Conservation (phyloP, 1,140 invertebrate species). For the Ylistrum balloti region DNA sequence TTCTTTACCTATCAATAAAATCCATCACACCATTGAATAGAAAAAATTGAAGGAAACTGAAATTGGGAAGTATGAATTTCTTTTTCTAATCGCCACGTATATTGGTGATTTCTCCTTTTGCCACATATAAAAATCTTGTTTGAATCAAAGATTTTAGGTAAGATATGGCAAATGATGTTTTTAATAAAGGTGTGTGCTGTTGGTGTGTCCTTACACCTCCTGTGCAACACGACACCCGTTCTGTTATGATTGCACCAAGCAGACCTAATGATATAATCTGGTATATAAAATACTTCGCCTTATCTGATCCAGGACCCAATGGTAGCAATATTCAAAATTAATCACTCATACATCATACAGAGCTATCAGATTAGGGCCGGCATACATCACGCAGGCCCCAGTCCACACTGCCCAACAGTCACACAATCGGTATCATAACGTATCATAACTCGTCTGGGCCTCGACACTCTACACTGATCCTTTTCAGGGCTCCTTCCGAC, state of each 20-base stretch:
- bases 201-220: constrained; percentile 3
- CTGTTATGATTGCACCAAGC: constrained; percentile 33
- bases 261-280: constrained; percentile 39
- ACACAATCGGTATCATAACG: not conserved
- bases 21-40: constrained; percentile 17
- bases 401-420: not conserved
- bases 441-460: not conserved
- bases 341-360: constrained; percentile 34
- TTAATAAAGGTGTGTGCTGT: constrained; percentile 10
- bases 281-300: constrained; percentile 21
- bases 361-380: constrained; percentile 13
- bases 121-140: constrained; percentile 35
- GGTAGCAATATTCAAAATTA: constrained; percentile 28
- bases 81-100: not conserved
- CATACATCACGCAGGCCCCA: not conserved
- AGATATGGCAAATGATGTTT: constrained; percentile 39
- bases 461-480: not conserved
- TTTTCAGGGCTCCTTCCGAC: constrained; percentile 3
- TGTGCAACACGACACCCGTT: constrained; percentile 21
- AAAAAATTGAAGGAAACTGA: not conserved
- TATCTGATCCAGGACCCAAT: constrained; percentile 9
- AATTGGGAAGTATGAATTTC: constrained; percentile 17
- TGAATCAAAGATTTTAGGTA: not conserved
- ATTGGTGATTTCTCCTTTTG: constrained; percentile 25
- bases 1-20: constrained; percentile 30